Evolutionary conservation across 2,113 vertebrate species (phyloP).

Genomic region (Erinaceus europaeus): DNA sequence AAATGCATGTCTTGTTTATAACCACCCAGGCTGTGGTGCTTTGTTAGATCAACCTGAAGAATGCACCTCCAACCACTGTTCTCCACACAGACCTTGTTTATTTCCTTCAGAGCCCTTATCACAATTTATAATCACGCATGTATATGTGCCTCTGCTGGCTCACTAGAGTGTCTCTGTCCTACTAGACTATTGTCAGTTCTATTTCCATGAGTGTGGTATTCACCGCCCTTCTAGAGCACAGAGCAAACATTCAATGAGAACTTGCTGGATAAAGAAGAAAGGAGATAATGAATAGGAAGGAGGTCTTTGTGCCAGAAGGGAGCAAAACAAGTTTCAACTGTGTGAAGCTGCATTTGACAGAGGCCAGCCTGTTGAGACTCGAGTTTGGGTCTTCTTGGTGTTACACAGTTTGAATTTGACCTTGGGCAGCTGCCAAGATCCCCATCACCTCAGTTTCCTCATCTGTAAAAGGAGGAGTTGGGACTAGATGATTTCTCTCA

Average conservation of each 20-base stretch:
- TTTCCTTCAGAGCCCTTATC: no score
- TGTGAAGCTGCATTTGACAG: background rate
- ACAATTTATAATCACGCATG: rapidly evolving
- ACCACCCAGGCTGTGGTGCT: background rate
- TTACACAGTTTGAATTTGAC: background rate
- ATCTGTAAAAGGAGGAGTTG: slow-evolving; percentile 33
- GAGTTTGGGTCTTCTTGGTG: background rate
- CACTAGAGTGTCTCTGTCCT: background rate
- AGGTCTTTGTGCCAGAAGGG: background rate
- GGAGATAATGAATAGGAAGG: rapidly evolving
- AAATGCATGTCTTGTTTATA: background rate
- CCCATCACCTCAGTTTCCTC: slow-evolving; percentile 39
- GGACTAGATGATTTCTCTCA: slow-evolving; percentile 14
- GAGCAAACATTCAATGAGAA: background rate
- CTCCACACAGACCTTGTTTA: background rate
- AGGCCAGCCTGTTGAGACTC: rapidly evolving
- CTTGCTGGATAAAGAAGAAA: background rate
- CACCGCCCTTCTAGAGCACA: background rate
- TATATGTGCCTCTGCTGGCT: rapidly evolving
- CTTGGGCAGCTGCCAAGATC: background rate
- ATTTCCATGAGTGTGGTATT: rapidly evolving
- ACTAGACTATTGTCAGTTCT: background rate
- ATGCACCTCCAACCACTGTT: background rate
- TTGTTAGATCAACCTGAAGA: rapidly evolving
- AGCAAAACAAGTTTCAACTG: background rate